A percentile compares a stretch with the other conserved stretches of the same genome.
phyloP scores from a whole-genome alignment of 2,888 invertebrate species.

The Leucophora obtusa region DNA sequence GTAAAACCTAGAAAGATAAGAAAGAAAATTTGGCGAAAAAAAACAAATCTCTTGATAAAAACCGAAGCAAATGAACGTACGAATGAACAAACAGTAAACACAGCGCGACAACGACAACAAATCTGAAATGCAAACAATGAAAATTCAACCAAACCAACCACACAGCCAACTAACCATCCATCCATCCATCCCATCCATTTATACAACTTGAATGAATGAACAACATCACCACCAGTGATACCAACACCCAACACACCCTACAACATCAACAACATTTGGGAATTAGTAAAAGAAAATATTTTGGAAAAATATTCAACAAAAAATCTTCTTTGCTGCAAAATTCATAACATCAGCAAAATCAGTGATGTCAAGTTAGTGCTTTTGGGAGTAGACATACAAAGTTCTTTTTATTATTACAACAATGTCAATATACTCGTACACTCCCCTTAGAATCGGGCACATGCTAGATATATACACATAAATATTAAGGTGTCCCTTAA shows the following conservation, averaged over 20 bases:
- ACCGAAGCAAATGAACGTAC: conserved; percentile 25
- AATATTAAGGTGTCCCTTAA: too few species aligned
- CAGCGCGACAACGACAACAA: conserved; percentile 35
- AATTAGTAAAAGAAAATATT: conserved; percentile 52
- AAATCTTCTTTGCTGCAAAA: not conserved
- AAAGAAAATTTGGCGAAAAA: conserved; percentile 23
- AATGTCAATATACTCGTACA: too few species aligned
- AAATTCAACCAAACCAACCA: conserved; percentile 34
- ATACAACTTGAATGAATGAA: not conserved
- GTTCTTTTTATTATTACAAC: too few species aligned
- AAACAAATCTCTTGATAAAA: conserved; percentile 6
- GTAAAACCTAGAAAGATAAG: not conserved
- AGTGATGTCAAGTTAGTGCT: not conserved
- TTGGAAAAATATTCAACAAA: conserved; percentile 25
- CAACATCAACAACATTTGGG: conserved; percentile 50
- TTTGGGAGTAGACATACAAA: not conserved
- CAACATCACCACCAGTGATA: conserved; percentile 16
- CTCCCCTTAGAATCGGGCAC: too few species aligned
- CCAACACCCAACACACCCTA: conserved; percentile 4
- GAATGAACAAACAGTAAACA: conserved; percentile 46
- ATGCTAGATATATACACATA: too few species aligned
- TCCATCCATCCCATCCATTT: conserved; percentile 24
- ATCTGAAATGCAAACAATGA: conserved; percentile 62
- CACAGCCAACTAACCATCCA: conserved; percentile 36
- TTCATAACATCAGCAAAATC: not conserved